Evolutionary conservation across 2,797 vertebrate genomes (phyloP).

Genomic region (Garrulus glandarius): DNA sequence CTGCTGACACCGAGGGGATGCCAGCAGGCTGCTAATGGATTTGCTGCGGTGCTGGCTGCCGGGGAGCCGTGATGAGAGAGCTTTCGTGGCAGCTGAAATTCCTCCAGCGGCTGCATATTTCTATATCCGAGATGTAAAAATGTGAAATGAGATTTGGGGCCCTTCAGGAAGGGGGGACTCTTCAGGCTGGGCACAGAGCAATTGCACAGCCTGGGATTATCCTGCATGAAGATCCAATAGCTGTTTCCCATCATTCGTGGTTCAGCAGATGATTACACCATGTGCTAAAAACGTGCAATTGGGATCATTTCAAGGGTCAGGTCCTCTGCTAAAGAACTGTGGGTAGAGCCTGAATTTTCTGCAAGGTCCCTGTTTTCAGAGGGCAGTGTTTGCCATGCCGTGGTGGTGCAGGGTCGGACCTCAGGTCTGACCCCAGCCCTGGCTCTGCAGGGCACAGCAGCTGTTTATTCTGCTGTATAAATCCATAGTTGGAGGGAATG

Average conservation of each 20-base stretch:
- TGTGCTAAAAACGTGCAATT: background rate
- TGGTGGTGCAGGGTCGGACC: background rate
- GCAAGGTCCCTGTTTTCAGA: background rate
- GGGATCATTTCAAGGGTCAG: background rate
- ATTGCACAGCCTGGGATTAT: slow-evolving; percentile 2
- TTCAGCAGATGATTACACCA: background rate
- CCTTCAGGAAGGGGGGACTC: background rate
- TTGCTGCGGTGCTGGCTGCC: background rate
- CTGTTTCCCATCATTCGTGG: background rate
- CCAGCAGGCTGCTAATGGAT: slow-evolving; percentile 47
- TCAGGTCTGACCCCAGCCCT: background rate
- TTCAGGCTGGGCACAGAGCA: background rate
- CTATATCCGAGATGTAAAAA: background rate
- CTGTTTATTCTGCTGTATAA: background rate
- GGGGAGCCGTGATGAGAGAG: slow-evolving; percentile 10
- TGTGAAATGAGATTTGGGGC: slow-evolving; percentile 28
- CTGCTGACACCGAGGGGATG: background rate
- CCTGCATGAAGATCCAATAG: background rate
- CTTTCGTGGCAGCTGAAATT: slow-evolving; percentile 46
- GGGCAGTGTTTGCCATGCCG: background rate
- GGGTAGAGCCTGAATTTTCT: background rate
- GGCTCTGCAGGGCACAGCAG: background rate
- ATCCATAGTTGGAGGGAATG: background rate
- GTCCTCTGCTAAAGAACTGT: background rate
- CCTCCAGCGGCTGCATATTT: background rate